These are phyloP conservation scores for Hartigia nigra DNA, from an alignment of 2,888 invertebrate species.

Conservation along the genomic window DNA sequence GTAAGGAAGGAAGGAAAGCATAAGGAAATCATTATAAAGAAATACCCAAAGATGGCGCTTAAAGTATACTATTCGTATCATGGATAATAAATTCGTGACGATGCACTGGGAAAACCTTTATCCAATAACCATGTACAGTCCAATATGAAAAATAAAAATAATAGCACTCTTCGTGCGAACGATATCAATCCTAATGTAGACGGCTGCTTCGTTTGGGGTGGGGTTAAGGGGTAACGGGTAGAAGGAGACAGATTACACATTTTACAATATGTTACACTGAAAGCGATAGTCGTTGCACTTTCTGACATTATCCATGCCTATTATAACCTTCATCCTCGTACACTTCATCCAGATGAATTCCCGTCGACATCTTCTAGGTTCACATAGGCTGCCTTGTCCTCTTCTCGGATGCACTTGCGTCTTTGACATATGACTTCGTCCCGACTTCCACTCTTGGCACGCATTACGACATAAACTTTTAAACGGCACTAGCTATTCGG, in stretches of 20 bases:
- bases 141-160: background rate
- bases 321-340: background rate
- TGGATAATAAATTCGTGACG: background rate
- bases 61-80: background rate
- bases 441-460: slow-evolving; percentile 41
- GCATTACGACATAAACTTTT: slow-evolving; percentile 39
- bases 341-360: background rate
- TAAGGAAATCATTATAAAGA: slow-evolving; percentile 16
- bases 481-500: slow-evolving; percentile 54
- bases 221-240: background rate
- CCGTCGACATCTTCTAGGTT: slow-evolving; percentile 17
- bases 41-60: background rate
- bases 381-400: slow-evolving; percentile 16
- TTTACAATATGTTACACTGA: slow-evolving; percentile 59
- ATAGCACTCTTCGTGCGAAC: background rate
- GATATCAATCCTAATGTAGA: background rate
- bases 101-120: background rate
- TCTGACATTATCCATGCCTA: slow-evolving; percentile 38
- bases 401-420: background rate
- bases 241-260: slow-evolving; percentile 14
- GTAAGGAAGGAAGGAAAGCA: slow-evolving; percentile 12
- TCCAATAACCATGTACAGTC: background rate
- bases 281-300: slow-evolving; percentile 61
- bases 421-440: background rate
- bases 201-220: background rate